Evolutionary conservation across 2,113 vertebrate genomes (phyloP).

Genomic region (Herpailurus yagouaroundi): DNA sequence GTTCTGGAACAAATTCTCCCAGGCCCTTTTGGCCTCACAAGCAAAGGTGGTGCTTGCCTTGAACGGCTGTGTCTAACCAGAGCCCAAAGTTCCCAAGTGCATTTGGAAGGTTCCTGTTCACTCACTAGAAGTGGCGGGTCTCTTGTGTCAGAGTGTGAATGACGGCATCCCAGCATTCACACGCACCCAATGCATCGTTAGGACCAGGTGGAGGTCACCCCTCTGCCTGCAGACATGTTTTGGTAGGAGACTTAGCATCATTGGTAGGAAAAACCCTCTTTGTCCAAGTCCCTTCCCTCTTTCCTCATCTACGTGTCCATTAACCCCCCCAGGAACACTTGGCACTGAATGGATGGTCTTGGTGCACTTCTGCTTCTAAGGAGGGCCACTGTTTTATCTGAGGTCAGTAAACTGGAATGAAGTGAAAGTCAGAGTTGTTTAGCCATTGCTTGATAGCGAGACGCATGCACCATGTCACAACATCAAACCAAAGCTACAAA

Average conservation of each 20-base stretch:
- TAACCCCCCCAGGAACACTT: slow-evolving; percentile 63
- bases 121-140: slow-evolving; percentile 74
- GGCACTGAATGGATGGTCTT: slow-evolving; percentile 69
- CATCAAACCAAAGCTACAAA: slow-evolving; percentile 68
- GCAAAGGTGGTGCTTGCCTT: slow-evolving; percentile 81
- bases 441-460: slow-evolving; percentile 63
- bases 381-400: slow-evolving; percentile 78
- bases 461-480: slow-evolving; percentile 56
- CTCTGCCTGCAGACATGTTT: slow-evolving; percentile 52
- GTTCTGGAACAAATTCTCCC: slow-evolving; percentile 91
- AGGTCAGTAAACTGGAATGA: slow-evolving; percentile 75
- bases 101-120: slow-evolving; percentile 73
- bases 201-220: slow-evolving; percentile 14
- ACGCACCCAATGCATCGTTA: background rate
- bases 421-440: slow-evolving; percentile 68
- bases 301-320: slow-evolving; percentile 23
- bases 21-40: slow-evolving; percentile 80
- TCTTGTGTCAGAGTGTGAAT: slow-evolving; percentile 57
- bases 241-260: slow-evolving; percentile 69
- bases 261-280: slow-evolving; percentile 37
- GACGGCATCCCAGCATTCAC: slow-evolving; percentile 51
- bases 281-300: slow-evolving; percentile 55
- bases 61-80: slow-evolving; percentile 69
- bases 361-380: slow-evolving; percentile 65
- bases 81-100: slow-evolving; percentile 69